Base-by-base conservation (phyloP, 2,888 invertebrate genomes). In the Encarsia formosa region DNA sequence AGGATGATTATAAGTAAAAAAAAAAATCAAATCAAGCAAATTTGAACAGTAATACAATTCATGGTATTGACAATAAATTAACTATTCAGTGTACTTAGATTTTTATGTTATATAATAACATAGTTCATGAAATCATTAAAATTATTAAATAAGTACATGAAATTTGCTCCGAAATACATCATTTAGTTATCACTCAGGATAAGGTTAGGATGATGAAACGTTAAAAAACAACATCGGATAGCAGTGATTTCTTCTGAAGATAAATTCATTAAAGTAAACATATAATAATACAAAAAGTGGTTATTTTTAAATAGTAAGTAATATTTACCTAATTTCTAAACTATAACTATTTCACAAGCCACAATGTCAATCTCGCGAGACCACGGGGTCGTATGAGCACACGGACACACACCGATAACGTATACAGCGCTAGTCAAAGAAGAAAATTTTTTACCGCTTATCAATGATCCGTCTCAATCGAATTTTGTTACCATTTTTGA, bases 141-240 rank as follows among this genome's bases (percentile, higher is more conserved):
- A 34, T 41, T 24, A 31, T 31, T 6, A 15, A 31, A 6, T 15
- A 31, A 31, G 31, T 6, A 31, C 11, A 31, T n/a, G 11, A 6
- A 31, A 31, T 4, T 31, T 31, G 11, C 31, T 20, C 24, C 2
- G 39, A 8, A 8, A 20, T 6, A 16, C 3, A 3, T 6, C 4
- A n/a, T 31, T 4, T 15, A n/a, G 31, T 11, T 4, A 3, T 41
- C 32, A 37, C n/a, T 4, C 43, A 51, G 52, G 55, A 42, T 35
- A 34, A 64, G 65, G 65, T 65, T 65, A 65, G 57, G 49, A 42
- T 53, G 44, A 52, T 24, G 58, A 46, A 49, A 50, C 43, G 31
- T 15, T 20, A 15, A n/a, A 5, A 40, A 40, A 40, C 9, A 23
- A 8, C n/a, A 9, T 40, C 29, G 40, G 26, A 40, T 41, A 49